These are phyloP conservation scores for Portunus trituberculatus DNA, from an alignment of 1,140 invertebrate species.

Conservation along the genomic window DNA sequence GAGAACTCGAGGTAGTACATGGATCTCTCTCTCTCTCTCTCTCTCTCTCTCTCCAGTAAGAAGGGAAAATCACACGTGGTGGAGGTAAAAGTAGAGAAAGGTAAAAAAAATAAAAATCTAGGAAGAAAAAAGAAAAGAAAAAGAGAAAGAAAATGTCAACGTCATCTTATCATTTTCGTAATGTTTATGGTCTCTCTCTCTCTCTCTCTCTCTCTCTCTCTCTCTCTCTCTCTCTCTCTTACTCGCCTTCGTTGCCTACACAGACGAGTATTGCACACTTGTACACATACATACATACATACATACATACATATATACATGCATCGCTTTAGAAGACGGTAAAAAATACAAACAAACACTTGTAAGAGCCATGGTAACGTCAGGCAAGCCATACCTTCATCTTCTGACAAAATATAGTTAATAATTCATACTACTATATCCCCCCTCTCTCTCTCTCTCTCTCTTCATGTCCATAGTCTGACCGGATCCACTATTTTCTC, in stretches of 20 bases:
- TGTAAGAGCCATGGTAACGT: background rate
- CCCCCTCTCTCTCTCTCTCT: constrained; percentile 42
- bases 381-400: background rate
- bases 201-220: constrained; percentile 16
- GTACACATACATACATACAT: constrained; percentile 28
- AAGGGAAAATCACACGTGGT: too few relatives aligned
- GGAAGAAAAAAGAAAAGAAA: background rate
- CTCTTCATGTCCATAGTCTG: background rate
- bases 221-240: constrained; percentile 43
- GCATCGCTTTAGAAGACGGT: background rate
- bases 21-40: too few relatives aligned
- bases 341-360: background rate
- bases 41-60: too few relatives aligned
- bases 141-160: too few relatives aligned
- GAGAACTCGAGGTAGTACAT: too few relatives aligned
- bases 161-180: too few relatives aligned
- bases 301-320: background rate
- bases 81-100: too few relatives aligned
- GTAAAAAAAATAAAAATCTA: background rate
- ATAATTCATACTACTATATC: background rate
- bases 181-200: constrained; percentile 53
- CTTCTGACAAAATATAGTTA: background rate
- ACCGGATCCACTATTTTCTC: too few relatives aligned
- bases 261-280: background rate
- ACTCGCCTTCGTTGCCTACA: too few relatives aligned